A percentile compares a stretch with the other conserved stretches of the same genome.
These are phyloP conservation scores for Petrocephalus zakoni DNA, from an alignment of 2,113 vertebrate genomes.

Conservation along the genomic window DNA sequence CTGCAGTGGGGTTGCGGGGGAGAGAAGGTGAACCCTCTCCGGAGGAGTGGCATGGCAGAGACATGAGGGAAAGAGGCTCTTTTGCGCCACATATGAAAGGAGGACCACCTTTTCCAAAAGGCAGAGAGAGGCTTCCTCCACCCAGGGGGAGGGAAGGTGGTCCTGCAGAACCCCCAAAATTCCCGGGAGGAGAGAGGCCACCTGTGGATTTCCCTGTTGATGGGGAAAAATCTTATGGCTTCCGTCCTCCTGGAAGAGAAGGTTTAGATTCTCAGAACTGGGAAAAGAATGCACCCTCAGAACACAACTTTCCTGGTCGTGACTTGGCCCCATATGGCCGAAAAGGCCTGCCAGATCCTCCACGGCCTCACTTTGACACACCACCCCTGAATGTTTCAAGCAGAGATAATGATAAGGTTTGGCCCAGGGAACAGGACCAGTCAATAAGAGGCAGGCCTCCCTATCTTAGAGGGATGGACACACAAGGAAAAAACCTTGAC, in stretches of 20 bases:
- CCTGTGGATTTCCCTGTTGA: conserved; percentile 33
- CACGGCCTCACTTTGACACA: conserved; percentile 38
- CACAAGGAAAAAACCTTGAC: conserved; percentile 44
- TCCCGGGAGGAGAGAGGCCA: conserved; percentile 45
- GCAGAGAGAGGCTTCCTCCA: conserved; percentile 40
- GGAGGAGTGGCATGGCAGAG: conserved; percentile 62
- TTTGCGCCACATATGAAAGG: conserved; percentile 36
- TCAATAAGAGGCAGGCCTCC: conserved; percentile 34
- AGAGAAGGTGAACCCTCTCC: conserved; percentile 61
- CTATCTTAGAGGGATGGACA: conserved; percentile 26
- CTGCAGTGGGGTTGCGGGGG: conserved; percentile 52
- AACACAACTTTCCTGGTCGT: conserved; percentile 43
- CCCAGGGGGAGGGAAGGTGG: conserved; percentile 46
- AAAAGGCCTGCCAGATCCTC: conserved; percentile 44
- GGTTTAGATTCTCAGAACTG: conserved; percentile 28
- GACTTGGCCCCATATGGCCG: conserved; percentile 36
- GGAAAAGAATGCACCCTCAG: conserved; percentile 34
- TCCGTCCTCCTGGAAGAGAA: conserved; percentile 32
- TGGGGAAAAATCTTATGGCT: conserved; percentile 15
- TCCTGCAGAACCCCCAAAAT: conserved; percentile 44
- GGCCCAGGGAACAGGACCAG: conserved; percentile 48
- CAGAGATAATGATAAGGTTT: conserved; percentile 52
- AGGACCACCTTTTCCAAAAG: conserved; percentile 31
- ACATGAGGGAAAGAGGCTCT: conserved; percentile 40
- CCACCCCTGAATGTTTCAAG: conserved; percentile 30